phyloP scores from a whole-genome alignment of 1,140 invertebrate species.

The Lithobius niger region DNA sequence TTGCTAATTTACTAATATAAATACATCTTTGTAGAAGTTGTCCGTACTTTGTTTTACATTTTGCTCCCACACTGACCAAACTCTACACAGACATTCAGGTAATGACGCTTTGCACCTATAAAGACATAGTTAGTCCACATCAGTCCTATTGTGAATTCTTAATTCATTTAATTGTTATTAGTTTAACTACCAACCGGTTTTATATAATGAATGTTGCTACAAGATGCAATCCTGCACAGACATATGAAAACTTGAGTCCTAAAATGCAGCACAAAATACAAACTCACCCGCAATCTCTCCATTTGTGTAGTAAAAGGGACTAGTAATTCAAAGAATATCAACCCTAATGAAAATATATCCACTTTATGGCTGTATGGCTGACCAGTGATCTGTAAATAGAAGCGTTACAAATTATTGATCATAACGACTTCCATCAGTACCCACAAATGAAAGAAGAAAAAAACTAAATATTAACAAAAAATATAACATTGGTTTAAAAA shows the following conservation, averaged over 20 bases:
- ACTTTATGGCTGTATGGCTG: conserved; percentile 82
- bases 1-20: too few species aligned
- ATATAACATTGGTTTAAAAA: too few species aligned
- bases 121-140: neutral
- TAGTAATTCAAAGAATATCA: conserved; percentile 86
- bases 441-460: too few species aligned
- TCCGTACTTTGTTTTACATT: too few species aligned
- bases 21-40: too few species aligned
- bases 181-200: neutral
- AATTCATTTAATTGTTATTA: neutral
- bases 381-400: conserved; percentile 41
- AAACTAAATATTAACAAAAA: too few species aligned
- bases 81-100: too few species aligned
- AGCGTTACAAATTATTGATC: conserved; percentile 3
- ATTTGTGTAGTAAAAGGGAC: conserved; percentile 78
- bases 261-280: neutral
- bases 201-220: too few species aligned
- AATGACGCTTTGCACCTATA: neutral
- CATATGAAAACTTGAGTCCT: neutral
- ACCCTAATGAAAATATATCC: conserved; percentile 88
- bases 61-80: too few species aligned
- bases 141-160: neutral
- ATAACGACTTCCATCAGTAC: neutral
- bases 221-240: too few species aligned
- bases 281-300: conserved; percentile 50